Evolutionary conservation across 2,113 vertebrate species (phyloP), one percentile per base, ranked within the genome.

Genomic region (Lutjanus erythropterus): DNA sequence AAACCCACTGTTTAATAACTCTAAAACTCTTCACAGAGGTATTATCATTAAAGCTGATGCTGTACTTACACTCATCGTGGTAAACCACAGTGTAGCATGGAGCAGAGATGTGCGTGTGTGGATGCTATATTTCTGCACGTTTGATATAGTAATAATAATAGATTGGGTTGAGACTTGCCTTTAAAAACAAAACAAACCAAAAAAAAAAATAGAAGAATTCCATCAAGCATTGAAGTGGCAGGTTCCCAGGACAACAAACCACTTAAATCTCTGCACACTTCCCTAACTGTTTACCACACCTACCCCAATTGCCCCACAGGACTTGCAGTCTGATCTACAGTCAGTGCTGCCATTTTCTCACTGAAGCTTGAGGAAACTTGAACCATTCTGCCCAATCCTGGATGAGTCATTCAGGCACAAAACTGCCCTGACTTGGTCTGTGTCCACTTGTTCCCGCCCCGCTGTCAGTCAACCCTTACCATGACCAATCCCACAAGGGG

Each of bases 251-350:
- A 67, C 79, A 89, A 89, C 83, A 87, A 67, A 60, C 39, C 64
- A 75, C 81, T 88, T 84, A 86, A 81, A 80, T 82, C 72, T 82
- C 23, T 80, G 86, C 75, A 79, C 60, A 76, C 78, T 86, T 85
- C 75, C 73, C 29, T 71, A 60, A 84, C 37, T 76, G 71, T 60
- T 82, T 80, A 88, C 86, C 86, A 87, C 91, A 86, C 87, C 90
- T 86, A 50, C 37, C 75, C 81, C 58, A 84, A 70, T 80, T 83
- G 78, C 81, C 73, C 61, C 50, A 56, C 33, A 81, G 42, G 83
- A 86, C 83, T 69, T 84, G 66, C 52, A 10, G 55, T 76, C 44
- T 76, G 82, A 78, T 78, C 86, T 66, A 27, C 78, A 87, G 70
- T 75, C 67, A 49, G 47, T 18, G 33, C 37, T 73, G 53, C 55